These are phyloP conservation scores for Amphilophus citrinellus DNA, from an alignment of 2,113 vertebrate genomes.

Conservation along the genomic window DNA sequence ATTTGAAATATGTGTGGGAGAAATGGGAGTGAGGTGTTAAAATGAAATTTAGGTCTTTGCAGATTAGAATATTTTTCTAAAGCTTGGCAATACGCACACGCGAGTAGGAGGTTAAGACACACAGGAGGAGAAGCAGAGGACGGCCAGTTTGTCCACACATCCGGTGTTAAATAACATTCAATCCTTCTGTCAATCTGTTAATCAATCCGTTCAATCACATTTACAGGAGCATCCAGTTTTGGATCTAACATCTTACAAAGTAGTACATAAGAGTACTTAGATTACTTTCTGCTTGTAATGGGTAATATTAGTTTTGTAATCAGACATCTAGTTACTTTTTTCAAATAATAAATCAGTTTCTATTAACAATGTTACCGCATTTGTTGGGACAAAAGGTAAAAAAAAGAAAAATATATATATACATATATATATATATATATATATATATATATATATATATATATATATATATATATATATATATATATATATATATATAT, in stretches of 20 bases:
- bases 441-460: too few relatives aligned
- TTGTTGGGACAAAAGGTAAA: too few relatives aligned
- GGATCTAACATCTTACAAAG: neutral
- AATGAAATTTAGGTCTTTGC: slow-evolving; percentile 58
- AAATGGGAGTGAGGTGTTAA: slow-evolving; percentile 51
- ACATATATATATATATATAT: too few relatives aligned
- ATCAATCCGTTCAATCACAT: slow-evolving; percentile 42
- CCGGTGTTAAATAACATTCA: slow-evolving; percentile 40
- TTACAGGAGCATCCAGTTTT: neutral
- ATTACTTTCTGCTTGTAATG: too few relatives aligned
- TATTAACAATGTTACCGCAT: too few relatives aligned
- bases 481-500: too few relatives aligned
- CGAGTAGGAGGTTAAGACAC: slow-evolving; percentile 46
- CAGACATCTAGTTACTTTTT: neutral
- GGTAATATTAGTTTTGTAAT: neutral
- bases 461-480: too few relatives aligned
- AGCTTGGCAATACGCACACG: slow-evolving; percentile 32
- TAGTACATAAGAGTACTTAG: neutral
- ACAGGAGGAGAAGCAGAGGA: slow-evolving; percentile 38
- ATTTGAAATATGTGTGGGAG: slow-evolving; percentile 57
- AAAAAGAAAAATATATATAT: too few relatives aligned
- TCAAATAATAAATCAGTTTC: neutral
- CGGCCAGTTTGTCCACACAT: slow-evolving; percentile 42
- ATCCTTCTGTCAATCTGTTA: slow-evolving; percentile 37
- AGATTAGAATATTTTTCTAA: slow-evolving; percentile 43